phyloP scores from a whole-genome alignment of 2,113 vertebrate species.

The Hepsetus odoe region DNA sequence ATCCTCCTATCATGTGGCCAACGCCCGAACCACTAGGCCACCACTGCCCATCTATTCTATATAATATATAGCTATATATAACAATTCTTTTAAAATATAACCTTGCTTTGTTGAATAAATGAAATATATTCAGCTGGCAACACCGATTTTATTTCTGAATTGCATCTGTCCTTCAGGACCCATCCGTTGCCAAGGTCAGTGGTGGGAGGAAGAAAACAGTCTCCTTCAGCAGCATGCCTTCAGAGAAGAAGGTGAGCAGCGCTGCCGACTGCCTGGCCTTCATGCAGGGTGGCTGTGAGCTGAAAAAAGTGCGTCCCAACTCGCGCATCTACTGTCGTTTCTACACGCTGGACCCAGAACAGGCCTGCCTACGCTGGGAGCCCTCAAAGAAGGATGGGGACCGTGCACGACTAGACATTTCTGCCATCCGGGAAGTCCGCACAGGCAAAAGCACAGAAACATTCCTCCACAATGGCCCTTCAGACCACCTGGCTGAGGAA shows the following conservation, averaged over 20 bases:
- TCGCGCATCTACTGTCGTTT: conserved; percentile 94
- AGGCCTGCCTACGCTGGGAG: conserved; percentile 94
- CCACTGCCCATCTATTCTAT: no score
- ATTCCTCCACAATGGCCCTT: conserved; percentile 90
- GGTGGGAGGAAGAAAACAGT: conserved; percentile 94
- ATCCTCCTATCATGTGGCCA: no score
- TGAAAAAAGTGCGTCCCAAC: conserved; percentile 96
- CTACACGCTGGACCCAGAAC: conserved; percentile 91
- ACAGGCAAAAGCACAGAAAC: conserved; percentile 97
- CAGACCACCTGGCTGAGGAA: conserved; percentile 93
- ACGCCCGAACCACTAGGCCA: no score
- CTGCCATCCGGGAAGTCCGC: conserved; percentile 89
- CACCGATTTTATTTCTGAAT: background rate
- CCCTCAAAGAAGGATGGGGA: conserved; percentile 96
- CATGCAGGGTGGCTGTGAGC: conserved; percentile 96
- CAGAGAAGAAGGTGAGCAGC: conserved; percentile 97
- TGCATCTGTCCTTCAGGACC: conserved; percentile 83
- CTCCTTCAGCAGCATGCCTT: conserved; percentile 98
- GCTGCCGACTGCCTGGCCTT: conserved; percentile 94
- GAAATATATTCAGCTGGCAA: no score
- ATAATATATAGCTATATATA: no score
- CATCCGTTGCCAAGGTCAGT: conserved; percentile 87
- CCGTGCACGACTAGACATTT: conserved; percentile 90
- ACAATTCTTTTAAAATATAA: no score
- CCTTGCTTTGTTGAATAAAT: no score